These are phyloP conservation scores for Hirundo rustica DNA, from an alignment of 2,797 vertebrate genomes.

Conservation along the genomic window DNA sequence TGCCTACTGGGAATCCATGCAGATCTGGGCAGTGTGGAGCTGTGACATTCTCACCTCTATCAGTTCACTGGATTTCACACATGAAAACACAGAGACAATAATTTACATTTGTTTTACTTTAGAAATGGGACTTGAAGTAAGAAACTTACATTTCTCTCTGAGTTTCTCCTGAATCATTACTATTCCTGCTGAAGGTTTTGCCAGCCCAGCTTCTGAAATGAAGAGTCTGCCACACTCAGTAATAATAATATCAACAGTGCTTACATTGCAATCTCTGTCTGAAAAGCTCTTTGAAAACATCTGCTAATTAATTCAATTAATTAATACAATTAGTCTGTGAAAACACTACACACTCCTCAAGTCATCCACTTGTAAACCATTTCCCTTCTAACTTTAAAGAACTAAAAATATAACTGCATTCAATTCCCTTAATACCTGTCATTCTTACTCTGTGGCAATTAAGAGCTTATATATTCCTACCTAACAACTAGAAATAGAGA, in stretches of 20 bases:
- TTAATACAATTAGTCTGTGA: conserved; percentile 40
- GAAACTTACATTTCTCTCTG: background rate
- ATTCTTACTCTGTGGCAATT: conserved; percentile 47
- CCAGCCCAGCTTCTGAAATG: background rate
- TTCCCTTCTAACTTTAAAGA: conserved; percentile 13
- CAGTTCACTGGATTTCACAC: background rate
- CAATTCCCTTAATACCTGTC: conserved; percentile 52
- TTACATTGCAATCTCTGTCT: background rate
- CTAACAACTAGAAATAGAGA: conserved; percentile 16
- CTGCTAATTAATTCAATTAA: conserved; percentile 46
- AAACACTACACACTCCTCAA: background rate
- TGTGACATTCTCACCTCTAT: background rate
- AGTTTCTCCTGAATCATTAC: background rate
- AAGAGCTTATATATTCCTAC: conserved; percentile 40
- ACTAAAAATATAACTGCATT: background rate
- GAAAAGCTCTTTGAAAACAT: conserved; percentile 30
- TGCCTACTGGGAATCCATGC: background rate
- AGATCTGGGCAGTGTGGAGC: fast-evolving
- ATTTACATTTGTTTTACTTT: background rate
- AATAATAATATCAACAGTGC: background rate
- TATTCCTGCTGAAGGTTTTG: background rate
- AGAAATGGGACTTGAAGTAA: background rate
- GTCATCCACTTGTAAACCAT: background rate
- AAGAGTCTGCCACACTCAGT: background rate
- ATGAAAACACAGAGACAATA: background rate